Evolutionary conservation across 2,113 vertebrate genomes (phyloP).

Genomic region (Macrotus californicus): DNA sequence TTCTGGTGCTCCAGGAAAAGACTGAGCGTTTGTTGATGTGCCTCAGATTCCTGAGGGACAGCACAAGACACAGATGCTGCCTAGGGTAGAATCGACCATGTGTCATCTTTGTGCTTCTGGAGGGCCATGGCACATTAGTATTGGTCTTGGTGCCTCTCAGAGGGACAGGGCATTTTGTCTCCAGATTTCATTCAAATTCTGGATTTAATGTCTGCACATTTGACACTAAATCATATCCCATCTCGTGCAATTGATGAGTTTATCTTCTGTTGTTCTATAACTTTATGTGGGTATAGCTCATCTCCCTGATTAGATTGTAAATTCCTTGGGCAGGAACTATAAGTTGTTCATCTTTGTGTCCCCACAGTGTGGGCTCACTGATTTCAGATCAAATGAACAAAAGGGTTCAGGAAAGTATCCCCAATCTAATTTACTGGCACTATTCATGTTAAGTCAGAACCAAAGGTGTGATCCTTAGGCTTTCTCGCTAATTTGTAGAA

Average conservation of each 20-base stretch:
- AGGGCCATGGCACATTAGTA: conserved; percentile 19
- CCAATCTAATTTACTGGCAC: not conserved
- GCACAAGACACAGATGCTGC: conserved; percentile 31
- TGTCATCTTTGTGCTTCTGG: not conserved
- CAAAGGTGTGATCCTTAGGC: not conserved
- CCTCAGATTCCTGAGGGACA: conserved; percentile 3
- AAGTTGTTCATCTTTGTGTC: not conserved
- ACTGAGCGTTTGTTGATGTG: not conserved
- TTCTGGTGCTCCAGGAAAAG: conserved; percentile 43
- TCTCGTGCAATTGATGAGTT: conserved; percentile 8
- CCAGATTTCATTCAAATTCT: conserved; percentile 44
- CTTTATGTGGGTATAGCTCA: not conserved
- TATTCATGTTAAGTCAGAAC: not conserved
- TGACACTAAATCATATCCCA: conserved; percentile 18
- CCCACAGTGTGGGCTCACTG: not conserved
- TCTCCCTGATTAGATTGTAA: not conserved
- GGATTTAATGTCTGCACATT: conserved; percentile 4
- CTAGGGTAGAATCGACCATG: not conserved
- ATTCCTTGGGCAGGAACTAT: not conserved
- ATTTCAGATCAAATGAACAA: conserved; percentile 1
- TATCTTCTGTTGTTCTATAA: not conserved
- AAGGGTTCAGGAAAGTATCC: not conserved
- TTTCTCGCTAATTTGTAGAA: not conserved
- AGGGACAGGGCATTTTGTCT: conserved; percentile 7
- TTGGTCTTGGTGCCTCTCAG: not conserved